Evolutionary conservation across 2,113 vertebrate species (phyloP), one percentile per base, ranked within the genome.

Genomic region (Embiotoca jacksoni): DNA sequence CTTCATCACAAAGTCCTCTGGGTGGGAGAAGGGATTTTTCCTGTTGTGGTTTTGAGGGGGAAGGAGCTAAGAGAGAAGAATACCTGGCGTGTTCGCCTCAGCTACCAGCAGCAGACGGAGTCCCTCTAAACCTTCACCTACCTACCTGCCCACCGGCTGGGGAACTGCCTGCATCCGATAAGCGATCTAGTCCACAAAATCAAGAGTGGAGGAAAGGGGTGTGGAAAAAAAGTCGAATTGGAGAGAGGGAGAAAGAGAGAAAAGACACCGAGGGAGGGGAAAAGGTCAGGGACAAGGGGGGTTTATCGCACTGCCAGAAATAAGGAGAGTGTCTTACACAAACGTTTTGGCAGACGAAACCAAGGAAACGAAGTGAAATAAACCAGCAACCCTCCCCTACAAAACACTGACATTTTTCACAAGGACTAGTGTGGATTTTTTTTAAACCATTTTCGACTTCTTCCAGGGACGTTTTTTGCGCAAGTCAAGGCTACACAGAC

Each of bases 161-260:
- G 83, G 85, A 87, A 72, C 83, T 82, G 89, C 92, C 90, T 93
- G 92, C 90, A 93, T 92, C 88, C 87, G 93, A 94, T 92, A 94
- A 93, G 91, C 59, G 84, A 92, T 91, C 87, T 87, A 78, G 77
- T 85, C 75, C 79, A 78, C 84, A 84, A 78, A 89, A 81, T 87
- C 76, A 85, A 88, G 87, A 84, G 83, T 85, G 74, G 82, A 85
- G 80, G 87, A 74, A 89, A 91, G 90, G 89, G 89, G 84, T 88
- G 91, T 89, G 88, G 83, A 84, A 84, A 82, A 85, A 69, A 77
- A 86, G 69, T 67, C 46, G 78, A 84, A 78, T 62, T 80, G 71
- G 61, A 85, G 80, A 87, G 85, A 89, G 84, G 67, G 75, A 84
- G 78, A 91, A 73, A 80, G 67, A 74, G 71, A 91, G 80, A 91